Evolutionary conservation across 2,797 vertebrate species (phyloP).

Genomic region (Acipenser ruthenus): DNA sequence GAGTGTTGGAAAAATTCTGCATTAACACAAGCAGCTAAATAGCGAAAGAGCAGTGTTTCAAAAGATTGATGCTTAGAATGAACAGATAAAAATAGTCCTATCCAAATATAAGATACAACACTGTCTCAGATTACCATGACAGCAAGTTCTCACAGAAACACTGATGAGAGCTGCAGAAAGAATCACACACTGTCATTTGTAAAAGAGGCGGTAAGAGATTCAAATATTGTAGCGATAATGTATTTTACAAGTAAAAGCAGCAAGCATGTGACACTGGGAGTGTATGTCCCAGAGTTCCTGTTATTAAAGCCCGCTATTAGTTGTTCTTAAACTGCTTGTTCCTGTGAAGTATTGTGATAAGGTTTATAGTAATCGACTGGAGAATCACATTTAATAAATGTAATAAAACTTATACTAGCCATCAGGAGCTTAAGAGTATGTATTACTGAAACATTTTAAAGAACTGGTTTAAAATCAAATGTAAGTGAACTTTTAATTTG

Average conservation of each 20-base stretch:
- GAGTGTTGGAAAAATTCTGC: neutral
- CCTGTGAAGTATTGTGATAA: neutral
- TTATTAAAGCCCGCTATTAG: neutral
- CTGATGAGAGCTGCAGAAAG: neutral
- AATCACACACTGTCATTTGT: neutral
- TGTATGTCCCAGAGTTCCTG: no score
- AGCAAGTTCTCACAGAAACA: neutral
- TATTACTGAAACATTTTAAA: no score
- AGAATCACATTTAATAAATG: neutral
- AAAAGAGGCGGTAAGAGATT: neutral
- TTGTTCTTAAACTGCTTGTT: neutral
- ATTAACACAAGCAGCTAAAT: neutral
- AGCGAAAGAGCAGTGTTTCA: neutral
- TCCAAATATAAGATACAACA: neutral
- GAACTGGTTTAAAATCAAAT: no score
- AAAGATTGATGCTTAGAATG: neutral
- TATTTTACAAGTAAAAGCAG: neutral
- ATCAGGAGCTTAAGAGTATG: no score
- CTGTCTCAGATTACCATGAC: neutral
- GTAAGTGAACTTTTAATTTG: no score
- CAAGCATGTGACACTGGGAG: no score
- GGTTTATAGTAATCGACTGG: neutral
- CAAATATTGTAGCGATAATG: neutral
- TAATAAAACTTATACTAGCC: neutral
- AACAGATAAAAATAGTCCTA: neutral